Percentiles rank a stretch among this genome's conserved stretches.
These are phyloP conservation scores for Tipula helvola DNA, from an alignment of 2,888 invertebrate species.

Conservation along the genomic window DNA sequence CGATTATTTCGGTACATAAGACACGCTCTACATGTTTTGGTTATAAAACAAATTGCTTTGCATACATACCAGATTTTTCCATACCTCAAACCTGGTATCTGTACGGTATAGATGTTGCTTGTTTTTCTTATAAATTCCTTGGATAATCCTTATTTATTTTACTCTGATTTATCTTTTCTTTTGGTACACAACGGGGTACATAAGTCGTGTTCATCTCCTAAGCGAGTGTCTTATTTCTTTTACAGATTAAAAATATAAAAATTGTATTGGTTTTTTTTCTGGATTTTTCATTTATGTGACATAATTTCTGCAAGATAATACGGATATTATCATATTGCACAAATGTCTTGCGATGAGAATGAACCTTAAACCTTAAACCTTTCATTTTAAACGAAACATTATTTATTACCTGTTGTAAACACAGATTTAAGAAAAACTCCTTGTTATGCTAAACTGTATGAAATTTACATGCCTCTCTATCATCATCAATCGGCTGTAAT, in stretches of 20 bases:
- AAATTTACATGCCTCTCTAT: too few species aligned
- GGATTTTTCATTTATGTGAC: not conserved
- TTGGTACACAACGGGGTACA: not conserved
- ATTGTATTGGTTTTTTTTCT: too few species aligned
- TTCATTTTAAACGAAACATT: too few species aligned
- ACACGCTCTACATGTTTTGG: not conserved
- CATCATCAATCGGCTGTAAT: too few species aligned
- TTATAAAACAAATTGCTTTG: not conserved
- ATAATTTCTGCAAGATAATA: not conserved
- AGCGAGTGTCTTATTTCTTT: not conserved
- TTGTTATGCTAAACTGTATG: too few species aligned
- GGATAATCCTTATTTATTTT: not conserved
- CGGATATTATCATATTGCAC: not conserved
- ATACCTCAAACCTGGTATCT: not conserved
- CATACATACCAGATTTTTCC: not conserved
- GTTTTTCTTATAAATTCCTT: not conserved
- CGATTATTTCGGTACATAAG: not conserved
- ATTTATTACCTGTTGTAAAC: too few species aligned
- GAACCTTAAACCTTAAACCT: not conserved
- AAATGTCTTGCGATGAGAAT: not conserved
- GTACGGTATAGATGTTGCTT: not conserved
- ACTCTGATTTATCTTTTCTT: not conserved
- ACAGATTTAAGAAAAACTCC: too few species aligned
- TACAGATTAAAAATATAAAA: too few species aligned
- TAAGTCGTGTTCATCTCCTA: not conserved